Evolutionary conservation across 1,140 invertebrate genomes (phyloP).

Genomic region (Dendroctonus valens): DNA sequence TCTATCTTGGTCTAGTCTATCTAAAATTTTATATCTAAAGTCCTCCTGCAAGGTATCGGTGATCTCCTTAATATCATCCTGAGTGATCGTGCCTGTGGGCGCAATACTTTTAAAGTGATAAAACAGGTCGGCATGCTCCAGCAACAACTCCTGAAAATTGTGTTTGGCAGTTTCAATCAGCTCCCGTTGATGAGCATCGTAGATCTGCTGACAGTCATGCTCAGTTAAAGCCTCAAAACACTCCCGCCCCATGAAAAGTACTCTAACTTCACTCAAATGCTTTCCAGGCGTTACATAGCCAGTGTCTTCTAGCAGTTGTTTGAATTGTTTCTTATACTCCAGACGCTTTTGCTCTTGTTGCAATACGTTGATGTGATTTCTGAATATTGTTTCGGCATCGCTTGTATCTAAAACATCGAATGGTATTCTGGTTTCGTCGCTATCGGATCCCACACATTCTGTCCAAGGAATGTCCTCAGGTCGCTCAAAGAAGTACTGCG

Average conservation of each 20-base stretch:
- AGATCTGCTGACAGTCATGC: slow-evolving; percentile 88
- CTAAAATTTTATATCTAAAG: slow-evolving; percentile 89
- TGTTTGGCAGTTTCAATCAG: slow-evolving; percentile 88
- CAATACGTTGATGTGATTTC: slow-evolving; percentile 85
- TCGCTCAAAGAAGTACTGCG: slow-evolving; percentile 86
- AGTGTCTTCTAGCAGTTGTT: slow-evolving; percentile 89
- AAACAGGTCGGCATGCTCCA: slow-evolving; percentile 94
- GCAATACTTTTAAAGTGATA: slow-evolving; percentile 90
- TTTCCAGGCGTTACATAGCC: slow-evolving; percentile 94
- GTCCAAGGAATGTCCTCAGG: slow-evolving; percentile 78
- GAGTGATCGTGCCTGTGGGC: slow-evolving; percentile 85
- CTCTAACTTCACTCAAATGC: slow-evolving; percentile 85
- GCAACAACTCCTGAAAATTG: slow-evolving; percentile 89
- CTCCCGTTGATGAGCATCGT: slow-evolving; percentile 91
- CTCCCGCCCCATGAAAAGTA: slow-evolving; percentile 92
- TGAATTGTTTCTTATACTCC: slow-evolving; percentile 94
- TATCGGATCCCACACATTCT: slow-evolving; percentile 67
- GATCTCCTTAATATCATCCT: slow-evolving; percentile 92
- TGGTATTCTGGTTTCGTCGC: slow-evolving; percentile 75
- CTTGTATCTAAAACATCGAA: slow-evolving; percentile 87
- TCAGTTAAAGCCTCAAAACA: slow-evolving; percentile 91
- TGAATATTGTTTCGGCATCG: slow-evolving; percentile 89
- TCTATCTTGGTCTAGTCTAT: slow-evolving; percentile 90
- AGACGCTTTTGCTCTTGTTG: slow-evolving; percentile 87
- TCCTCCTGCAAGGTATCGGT: slow-evolving; percentile 89